Evolutionary conservation across 1,140 invertebrate species (phyloP), one percentile per base, ranked within the genome.

Genomic region (Neodiprion virginianus): DNA sequence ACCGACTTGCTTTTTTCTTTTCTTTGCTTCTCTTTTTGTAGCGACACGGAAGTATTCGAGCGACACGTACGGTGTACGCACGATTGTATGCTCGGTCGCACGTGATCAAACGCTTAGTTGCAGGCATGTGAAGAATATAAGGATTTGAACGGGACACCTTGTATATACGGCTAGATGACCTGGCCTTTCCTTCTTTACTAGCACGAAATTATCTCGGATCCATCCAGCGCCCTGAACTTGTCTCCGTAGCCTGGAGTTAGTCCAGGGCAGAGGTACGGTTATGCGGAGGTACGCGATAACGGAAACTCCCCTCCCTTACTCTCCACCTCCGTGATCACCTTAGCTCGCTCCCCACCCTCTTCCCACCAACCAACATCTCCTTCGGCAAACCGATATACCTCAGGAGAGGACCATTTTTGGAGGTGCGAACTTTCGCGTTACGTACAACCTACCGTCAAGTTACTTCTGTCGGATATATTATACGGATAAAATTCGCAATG

Each of bases 151-250:
- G 78, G 74, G 78, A 80, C 74, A 77, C 75, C 77, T 77, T 75
- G 78, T 79, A 78, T 53, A 78, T 76, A 61, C 53, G 53, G 53
- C 53, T 61, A 83, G 82, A 76, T 80, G 83, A 84, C 83, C 79
- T 79, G 77, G 80, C 78, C 79, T 17, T 61, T 17, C 53, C 53
- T 80, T 79, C 76, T 79, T 80, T 74, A 76, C 79, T 40, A 79
- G 81, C 79, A 79, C 79, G 82, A 83, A 82, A 79, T 81, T 82
- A 84, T 83, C 80, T 82, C 79, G 76, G 82, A 83, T 85, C 84
- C 53, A 5, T 61, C 53, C 5, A 40, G 83, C 83, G 82, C 84
- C 84, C 84, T 61, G 53, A 61, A 61, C 53, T 61, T 61, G 11
- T 61, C 53, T 61, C 53, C n/a, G 53, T 12, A 14, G 11, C n/a